phyloP scores from a whole-genome alignment of 2,888 invertebrate species.

The Scelioninae gen. 1 region DNA sequence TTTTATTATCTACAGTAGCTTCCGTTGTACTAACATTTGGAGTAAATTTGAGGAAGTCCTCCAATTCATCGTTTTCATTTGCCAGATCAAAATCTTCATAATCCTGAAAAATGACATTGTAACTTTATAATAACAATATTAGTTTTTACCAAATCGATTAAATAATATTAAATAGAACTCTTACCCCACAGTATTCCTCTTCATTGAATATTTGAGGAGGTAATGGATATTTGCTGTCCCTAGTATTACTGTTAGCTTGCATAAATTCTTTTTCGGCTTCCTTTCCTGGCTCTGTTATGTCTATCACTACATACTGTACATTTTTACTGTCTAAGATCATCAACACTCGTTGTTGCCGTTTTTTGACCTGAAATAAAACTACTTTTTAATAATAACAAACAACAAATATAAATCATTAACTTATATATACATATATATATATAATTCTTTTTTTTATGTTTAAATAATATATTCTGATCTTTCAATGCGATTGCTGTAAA shows the following conservation, averaged over 20 bases:
- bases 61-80: slow-evolving; percentile 95
- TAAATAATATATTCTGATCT: too few relatives aligned
- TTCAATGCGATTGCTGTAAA: too few relatives aligned
- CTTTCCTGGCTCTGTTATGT: slow-evolving; percentile 96
- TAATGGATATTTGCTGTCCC: slow-evolving; percentile 91
- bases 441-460: too few relatives aligned
- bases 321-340: slow-evolving; percentile 97
- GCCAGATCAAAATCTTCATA: slow-evolving; percentile 96
- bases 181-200: slow-evolving; percentile 95
- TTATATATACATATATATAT: too few relatives aligned
- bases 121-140: slow-evolving; percentile 27
- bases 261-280: slow-evolving; percentile 95
- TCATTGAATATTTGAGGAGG: slow-evolving; percentile 98
- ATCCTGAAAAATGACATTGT: slow-evolving; percentile 87
- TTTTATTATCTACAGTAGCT: slow-evolving; percentile 79
- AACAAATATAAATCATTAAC: too few relatives aligned
- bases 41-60: slow-evolving; percentile 93
- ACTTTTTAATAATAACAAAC: background rate
- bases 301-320: slow-evolving; percentile 95
- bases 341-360: slow-evolving; percentile 95
- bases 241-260: slow-evolving; percentile 93
- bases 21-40: slow-evolving; percentile 86
- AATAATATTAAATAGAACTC: slow-evolving; percentile 77
- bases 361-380: slow-evolving; percentile 91
- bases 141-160: too few relatives aligned